Conservation (phyloP, 2,113 vertebrate genomes). For the Stegostoma tigrinum region DNA sequence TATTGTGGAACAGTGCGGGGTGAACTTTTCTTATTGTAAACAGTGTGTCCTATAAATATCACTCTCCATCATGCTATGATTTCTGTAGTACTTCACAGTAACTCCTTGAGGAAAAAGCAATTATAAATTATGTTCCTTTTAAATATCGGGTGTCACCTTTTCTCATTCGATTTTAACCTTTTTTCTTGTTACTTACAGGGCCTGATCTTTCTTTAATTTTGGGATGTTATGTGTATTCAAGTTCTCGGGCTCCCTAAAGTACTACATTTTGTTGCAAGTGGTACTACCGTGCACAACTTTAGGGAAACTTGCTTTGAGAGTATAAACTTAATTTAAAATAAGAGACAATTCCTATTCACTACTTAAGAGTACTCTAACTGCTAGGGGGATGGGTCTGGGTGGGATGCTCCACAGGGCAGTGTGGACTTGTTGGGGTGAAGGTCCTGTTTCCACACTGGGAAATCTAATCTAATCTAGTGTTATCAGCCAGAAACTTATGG, state of each 20-base stretch:
- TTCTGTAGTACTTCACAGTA: background rate
- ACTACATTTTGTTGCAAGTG: background rate
- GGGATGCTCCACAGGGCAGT: no score
- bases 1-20: background rate
- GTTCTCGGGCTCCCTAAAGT: background rate
- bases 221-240: background rate
- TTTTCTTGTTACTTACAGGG: no score
- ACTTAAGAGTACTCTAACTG: background rate
- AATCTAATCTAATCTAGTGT: no score
- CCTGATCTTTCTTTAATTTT: background rate
- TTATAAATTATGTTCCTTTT: background rate
- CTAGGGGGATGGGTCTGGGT: no score
- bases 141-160: background rate
- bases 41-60: background rate
- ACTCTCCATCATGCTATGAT: background rate
- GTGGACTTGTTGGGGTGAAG: no score
- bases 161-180: background rate
- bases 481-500: background rate
- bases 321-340: background rate
- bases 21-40: background rate
- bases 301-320: background rate
- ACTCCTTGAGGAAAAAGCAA: no score
- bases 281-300: background rate
- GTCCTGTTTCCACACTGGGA: no score
- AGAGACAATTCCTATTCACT: background rate